phyloP scores from a whole-genome alignment of 2,888 invertebrate genomes.

The Epiblema foenella region DNA sequence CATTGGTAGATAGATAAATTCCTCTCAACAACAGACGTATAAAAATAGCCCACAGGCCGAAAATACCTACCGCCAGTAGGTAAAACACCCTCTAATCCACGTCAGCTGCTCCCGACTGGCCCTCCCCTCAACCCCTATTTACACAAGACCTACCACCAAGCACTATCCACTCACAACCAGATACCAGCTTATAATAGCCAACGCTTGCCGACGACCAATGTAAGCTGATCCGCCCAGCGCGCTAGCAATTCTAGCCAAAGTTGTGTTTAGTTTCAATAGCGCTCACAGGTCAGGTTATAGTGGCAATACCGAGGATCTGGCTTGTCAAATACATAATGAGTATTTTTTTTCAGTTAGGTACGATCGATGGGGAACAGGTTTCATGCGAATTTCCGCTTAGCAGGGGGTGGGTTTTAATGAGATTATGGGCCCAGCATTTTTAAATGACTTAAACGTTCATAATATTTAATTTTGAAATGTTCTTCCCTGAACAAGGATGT shows the following conservation, averaged over 20 bases:
- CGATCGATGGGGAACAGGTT: slow-evolving; percentile 57
- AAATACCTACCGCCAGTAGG: slow-evolving; percentile 68
- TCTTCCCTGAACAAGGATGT: not conserved
- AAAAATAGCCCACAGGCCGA: slow-evolving; percentile 52
- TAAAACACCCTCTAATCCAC: slow-evolving; percentile 80
- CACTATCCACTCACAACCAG: slow-evolving; percentile 50
- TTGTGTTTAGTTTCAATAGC: slow-evolving; percentile 7
- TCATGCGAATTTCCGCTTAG: slow-evolving; percentile 38
- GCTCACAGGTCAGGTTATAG: slow-evolving; percentile 50
- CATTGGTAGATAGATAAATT: slow-evolving; percentile 5
- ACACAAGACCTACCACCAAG: slow-evolving; percentile 56
- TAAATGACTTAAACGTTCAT: not conserved
- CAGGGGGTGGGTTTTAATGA: slow-evolving; percentile 49
- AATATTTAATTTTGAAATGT: not conserved
- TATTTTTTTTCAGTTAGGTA: slow-evolving; percentile 57
- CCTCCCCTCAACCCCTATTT: slow-evolving; percentile 65
- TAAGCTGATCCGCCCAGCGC: slow-evolving; percentile 51
- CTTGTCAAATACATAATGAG: slow-evolving; percentile 78
- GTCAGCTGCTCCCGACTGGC: slow-evolving; percentile 84
- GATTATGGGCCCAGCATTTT: slow-evolving; percentile 40
- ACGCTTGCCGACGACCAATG: slow-evolving; percentile 52
- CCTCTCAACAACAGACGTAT: slow-evolving; percentile 27
- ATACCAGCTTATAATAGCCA: slow-evolving; percentile 63
- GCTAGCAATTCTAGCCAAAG: not conserved
- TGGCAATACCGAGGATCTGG: slow-evolving; percentile 57